Percentiles rank a stretch among this genome's conserved stretches.
phyloP scores from a whole-genome alignment of 2,797 vertebrate species.

The Macropodus opercularis region DNA sequence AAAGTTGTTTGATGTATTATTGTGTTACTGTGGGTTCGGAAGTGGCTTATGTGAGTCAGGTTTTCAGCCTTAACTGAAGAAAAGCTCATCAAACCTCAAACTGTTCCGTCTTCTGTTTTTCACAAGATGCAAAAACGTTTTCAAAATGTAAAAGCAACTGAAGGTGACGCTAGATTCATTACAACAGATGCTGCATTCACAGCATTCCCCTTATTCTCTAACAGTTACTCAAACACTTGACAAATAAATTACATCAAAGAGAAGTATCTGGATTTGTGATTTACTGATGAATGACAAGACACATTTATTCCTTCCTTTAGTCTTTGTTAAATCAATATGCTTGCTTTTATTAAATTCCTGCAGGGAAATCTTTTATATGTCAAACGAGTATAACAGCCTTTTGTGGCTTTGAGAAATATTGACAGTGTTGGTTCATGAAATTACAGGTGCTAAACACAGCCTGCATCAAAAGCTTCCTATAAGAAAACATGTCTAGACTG shows the following conservation, averaged over 20 bases:
- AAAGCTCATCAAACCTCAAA: slow-evolving; percentile 26
- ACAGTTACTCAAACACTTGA: slow-evolving; percentile 15
- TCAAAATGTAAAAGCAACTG: slow-evolving; percentile 32
- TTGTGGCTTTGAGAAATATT: not conserved
- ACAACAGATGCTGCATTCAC: not conserved
- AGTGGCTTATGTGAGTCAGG: slow-evolving; percentile 29
- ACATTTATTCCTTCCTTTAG: not conserved
- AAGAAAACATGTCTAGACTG: not conserved
- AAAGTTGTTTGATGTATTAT: not conserved
- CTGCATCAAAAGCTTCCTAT: not conserved
- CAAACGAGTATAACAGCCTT: not conserved
- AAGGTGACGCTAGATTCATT: slow-evolving; percentile 2
- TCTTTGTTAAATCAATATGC: not conserved
- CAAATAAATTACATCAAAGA: slow-evolving; percentile 55
- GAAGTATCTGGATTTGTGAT: not conserved
- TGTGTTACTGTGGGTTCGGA: slow-evolving; percentile 1
- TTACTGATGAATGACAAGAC: not conserved
- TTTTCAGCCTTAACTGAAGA: slow-evolving; percentile 44
- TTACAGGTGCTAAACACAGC: not conserved
- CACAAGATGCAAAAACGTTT: slow-evolving; percentile 6
- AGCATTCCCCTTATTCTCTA: slow-evolving; percentile 22
- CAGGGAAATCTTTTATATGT: not conserved
- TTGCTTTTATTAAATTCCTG: not conserved
- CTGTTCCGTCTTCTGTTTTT: slow-evolving; percentile 11
- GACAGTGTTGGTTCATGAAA: not conserved